phyloP scores from a whole-genome alignment of 2,888 invertebrate genomes.

The Xanthorhoe spadicearia region DNA sequence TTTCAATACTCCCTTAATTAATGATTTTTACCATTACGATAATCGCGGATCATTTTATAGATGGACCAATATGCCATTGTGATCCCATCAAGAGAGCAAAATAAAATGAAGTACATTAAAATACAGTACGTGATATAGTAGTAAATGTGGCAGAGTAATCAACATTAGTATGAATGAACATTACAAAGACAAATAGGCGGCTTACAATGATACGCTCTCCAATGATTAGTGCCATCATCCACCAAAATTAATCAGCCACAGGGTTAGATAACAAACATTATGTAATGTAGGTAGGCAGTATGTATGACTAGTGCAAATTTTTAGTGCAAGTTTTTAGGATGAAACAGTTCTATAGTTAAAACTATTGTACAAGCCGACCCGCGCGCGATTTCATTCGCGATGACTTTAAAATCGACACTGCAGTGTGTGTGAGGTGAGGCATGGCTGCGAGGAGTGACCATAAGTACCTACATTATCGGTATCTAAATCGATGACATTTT shows the following conservation, averaged over 20 bases:
- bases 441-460: too few relatives aligned
- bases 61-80: not conserved
- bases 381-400: too few relatives aligned
- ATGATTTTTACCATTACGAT: not conserved
- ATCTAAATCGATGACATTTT: too few relatives aligned
- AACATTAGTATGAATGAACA: constrained; percentile 17
- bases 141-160: constrained; percentile 8
- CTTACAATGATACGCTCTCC: constrained; percentile 20
- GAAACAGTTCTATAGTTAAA: too few relatives aligned
- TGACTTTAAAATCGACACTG: too few relatives aligned
- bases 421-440: too few relatives aligned
- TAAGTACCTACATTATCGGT: too few relatives aligned
- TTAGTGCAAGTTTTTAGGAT: too few relatives aligned
- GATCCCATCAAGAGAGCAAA: not conserved
- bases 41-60: not conserved
- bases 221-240: constrained; percentile 5
- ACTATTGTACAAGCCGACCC: too few relatives aligned
- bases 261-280: not conserved
- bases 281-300: not conserved
- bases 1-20: too few relatives aligned
- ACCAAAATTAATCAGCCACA: not conserved
- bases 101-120: constrained; percentile 6
- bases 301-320: too few relatives aligned
- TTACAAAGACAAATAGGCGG: constrained; percentile 21
- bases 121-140: constrained; percentile 6